phyloP scores from a whole-genome alignment of 2,888 invertebrate genomes.

The Lepas anatifera region DNA sequence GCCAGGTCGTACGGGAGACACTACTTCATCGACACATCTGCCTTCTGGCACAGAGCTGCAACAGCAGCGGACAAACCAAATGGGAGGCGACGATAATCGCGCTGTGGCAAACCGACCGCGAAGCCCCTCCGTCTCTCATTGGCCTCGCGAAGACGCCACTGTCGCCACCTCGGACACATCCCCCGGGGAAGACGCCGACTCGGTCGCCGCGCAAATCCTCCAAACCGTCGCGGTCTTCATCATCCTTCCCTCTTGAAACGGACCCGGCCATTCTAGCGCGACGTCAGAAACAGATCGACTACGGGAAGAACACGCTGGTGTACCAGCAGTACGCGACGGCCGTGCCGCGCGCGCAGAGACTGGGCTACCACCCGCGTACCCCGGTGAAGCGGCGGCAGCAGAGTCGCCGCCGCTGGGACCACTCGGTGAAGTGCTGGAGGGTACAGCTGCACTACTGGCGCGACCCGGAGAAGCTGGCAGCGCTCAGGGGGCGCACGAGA shows the following conservation, averaged over 20 bases:
- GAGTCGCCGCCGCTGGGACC: constrained; percentile 86
- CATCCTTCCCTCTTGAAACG: not conserved
- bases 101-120: not conserved
- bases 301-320: constrained; percentile 82
- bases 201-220: not conserved
- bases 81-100: not conserved
- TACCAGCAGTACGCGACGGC: constrained; percentile 59
- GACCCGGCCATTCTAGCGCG: constrained; percentile 45
- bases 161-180: not conserved
- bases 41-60: not conserved
- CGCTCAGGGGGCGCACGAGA: not conserved
- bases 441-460: constrained; percentile 71
- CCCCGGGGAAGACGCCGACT: not conserved
- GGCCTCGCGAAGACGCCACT: not conserved
- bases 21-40: no score
- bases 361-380: constrained; percentile 67
- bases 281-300: constrained; percentile 86
- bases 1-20: no score
- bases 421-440: constrained; percentile 74
- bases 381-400: constrained; percentile 59
- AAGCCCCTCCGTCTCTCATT: not conserved
- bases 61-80: not conserved
- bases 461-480: constrained; percentile 27
- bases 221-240: not conserved
- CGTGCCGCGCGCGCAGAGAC: constrained; percentile 51